Evolutionary conservation across 2,888 invertebrate species (phyloP).

Genomic region (Pandemis cinnamomeana): DNA sequence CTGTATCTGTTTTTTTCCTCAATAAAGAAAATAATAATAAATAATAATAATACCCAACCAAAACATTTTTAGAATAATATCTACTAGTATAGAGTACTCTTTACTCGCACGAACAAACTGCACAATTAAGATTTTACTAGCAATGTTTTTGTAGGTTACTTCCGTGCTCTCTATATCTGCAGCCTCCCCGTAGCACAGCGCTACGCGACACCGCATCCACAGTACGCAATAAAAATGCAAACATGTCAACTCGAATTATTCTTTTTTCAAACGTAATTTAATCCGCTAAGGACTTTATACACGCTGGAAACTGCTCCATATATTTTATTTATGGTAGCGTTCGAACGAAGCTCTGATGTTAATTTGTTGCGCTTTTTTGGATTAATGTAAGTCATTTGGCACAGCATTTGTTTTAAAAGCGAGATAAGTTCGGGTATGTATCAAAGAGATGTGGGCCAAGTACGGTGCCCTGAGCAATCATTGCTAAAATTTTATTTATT

Average conservation of each 20-base stretch:
- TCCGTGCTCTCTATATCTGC: constrained; percentile 48
- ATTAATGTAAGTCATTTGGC: constrained; percentile 37
- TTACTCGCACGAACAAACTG: no score
- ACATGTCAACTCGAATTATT: constrained; percentile 66
- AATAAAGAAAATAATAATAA: no score
- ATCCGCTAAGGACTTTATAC: constrained; percentile 43
- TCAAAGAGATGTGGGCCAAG: not conserved
- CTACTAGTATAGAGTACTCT: no score
- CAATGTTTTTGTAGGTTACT: constrained; percentile 7
- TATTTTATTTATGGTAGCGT: constrained; percentile 27
- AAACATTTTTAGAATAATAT: no score
- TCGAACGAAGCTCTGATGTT: constrained; percentile 21
- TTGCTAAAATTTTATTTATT: not conserved
- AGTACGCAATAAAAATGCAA: constrained; percentile 70
- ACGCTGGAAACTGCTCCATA: constrained; percentile 25
- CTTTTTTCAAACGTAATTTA: constrained; percentile 55
- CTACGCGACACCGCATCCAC: constrained; percentile 52
- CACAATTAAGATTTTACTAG: no score
- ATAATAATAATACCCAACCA: no score
- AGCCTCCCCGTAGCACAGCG: constrained; percentile 44
- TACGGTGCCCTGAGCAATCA: not conserved
- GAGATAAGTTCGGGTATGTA: constrained; percentile 22
- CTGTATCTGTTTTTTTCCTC: no score
- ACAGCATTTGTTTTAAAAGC: constrained; percentile 17
- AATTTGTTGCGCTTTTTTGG: constrained; percentile 18